Percentiles rank a stretch among this genome's conserved stretches.
Conservation (phyloP, 2,797 vertebrate species). For the Prionace glauca region DNA sequence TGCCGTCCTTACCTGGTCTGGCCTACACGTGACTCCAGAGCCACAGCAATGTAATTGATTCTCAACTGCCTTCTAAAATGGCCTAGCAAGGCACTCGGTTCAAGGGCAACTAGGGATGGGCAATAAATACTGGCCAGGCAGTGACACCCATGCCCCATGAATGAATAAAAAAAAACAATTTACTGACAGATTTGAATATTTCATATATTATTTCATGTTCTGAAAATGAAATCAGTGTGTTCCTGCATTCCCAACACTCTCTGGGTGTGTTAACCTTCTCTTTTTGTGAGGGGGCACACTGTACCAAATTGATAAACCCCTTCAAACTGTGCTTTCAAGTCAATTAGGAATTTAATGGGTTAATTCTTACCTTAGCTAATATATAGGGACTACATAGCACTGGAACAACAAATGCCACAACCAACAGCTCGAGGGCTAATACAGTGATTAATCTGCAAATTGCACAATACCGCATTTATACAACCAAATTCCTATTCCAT, state of each 20-base stretch:
- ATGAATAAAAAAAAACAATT: background rate
- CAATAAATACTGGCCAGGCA: too few species aligned
- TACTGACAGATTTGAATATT: background rate
- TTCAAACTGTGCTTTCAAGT: background rate
- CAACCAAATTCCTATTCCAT: conserved; percentile 30
- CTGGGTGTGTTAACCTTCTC: background rate
- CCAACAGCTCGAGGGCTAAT: background rate
- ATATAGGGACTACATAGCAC: conserved; percentile 1
- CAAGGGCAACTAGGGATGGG: too few species aligned
- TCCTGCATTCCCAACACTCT: background rate
- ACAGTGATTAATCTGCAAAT: conserved; percentile 22
- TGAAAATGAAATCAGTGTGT: background rate
- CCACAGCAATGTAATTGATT: too few species aligned
- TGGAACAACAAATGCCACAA: conserved; percentile 32
- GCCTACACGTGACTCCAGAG: too few species aligned
- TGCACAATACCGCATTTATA: conserved; percentile 10
- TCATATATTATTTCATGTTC: background rate
- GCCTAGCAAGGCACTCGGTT: too few species aligned
- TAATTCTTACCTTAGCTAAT: conserved; percentile 14
- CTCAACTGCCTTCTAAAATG: too few species aligned
- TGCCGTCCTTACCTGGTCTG: too few species aligned
- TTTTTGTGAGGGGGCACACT: background rate
- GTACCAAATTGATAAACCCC: background rate
- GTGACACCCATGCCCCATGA: too few species aligned
- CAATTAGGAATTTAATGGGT: conserved; percentile 5